Conservation (phyloP, 2,888 invertebrate species). For the Malthinus seriepunctatus region DNA sequence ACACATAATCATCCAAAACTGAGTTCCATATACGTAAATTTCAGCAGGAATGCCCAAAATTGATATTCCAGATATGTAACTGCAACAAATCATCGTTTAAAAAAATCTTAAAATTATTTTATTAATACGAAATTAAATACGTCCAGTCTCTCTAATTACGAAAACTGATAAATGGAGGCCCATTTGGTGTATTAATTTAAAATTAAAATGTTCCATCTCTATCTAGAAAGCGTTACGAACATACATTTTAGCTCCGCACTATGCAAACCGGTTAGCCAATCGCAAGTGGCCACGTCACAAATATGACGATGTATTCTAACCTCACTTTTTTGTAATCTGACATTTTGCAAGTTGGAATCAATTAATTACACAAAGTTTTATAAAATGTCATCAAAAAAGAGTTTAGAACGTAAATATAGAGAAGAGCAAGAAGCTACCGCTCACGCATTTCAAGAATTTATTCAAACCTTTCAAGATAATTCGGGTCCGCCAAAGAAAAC, state of each 20-base stretch:
- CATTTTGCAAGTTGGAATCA: too few relatives aligned
- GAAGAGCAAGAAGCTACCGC: conserved; percentile 88
- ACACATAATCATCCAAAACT: conserved; percentile 5
- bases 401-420: conserved; percentile 77
- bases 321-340: too few relatives aligned
- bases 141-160: not conserved
- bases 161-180: too few relatives aligned
- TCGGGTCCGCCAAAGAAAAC: conserved; percentile 65
- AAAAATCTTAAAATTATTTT: not conserved
- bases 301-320: too few relatives aligned
- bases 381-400: conserved; percentile 63
- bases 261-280: too few relatives aligned
- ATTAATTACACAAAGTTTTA: too few relatives aligned
- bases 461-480: conserved; percentile 85
- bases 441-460: conserved; percentile 93
- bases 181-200: too few relatives aligned
- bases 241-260: too few relatives aligned
- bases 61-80: conserved; percentile 76
- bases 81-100: conserved; percentile 49
- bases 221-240: too few relatives aligned
- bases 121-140: too few relatives aligned
- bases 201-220: too few relatives aligned
- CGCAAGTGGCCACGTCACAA: too few relatives aligned
- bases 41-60: conserved; percentile 74
- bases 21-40: conserved; percentile 67